Percentiles rank a stretch among this genome's conserved stretches.
These are phyloP conservation scores for Nemotelus nigrinus DNA, from an alignment of 2,888 invertebrate species.

Conservation along the genomic window DNA sequence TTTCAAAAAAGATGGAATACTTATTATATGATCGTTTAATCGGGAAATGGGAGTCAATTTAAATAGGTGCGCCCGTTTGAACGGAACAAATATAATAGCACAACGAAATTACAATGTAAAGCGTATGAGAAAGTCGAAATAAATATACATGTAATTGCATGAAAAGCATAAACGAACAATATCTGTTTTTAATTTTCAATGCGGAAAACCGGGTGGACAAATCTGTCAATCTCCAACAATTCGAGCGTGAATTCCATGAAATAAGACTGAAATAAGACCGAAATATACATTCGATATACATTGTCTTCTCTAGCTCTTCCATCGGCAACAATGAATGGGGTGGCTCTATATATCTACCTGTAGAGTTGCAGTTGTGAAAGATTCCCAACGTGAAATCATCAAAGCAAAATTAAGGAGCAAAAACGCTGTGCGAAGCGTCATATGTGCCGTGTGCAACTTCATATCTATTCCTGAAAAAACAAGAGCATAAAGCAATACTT, in stretches of 20 bases:
- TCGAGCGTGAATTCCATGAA: too few relatives aligned
- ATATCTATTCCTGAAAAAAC: not conserved
- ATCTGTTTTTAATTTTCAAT: constrained; percentile 33
- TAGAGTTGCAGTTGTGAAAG: not conserved
- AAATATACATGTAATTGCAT: constrained; percentile 39
- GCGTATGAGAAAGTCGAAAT: constrained; percentile 28
- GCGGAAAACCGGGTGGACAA: too few relatives aligned
- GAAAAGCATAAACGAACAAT: constrained; percentile 38
- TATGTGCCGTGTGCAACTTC: constrained; percentile 35
- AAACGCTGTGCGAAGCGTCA: not conserved
- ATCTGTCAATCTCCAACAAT: too few relatives aligned
- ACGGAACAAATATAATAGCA: constrained; percentile 22
- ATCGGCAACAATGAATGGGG: too few relatives aligned
- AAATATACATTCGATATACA: too few relatives aligned
- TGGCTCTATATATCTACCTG: not conserved
- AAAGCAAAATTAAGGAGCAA: not conserved
- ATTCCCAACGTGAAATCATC: not conserved
- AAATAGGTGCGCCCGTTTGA: constrained; percentile 14
- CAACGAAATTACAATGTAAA: constrained; percentile 37
- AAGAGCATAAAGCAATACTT: not conserved
- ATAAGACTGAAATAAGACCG: too few relatives aligned
- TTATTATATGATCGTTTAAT: constrained; percentile 9
- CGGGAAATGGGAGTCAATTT: constrained; percentile 26
- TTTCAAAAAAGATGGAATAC: not conserved
- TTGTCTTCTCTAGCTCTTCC: too few relatives aligned